Percentiles rank a stretch among this genome's conserved stretches.
Evolutionary conservation across 2,113 vertebrate genomes (phyloP).

Genomic region (Steatornis caripensis): DNA sequence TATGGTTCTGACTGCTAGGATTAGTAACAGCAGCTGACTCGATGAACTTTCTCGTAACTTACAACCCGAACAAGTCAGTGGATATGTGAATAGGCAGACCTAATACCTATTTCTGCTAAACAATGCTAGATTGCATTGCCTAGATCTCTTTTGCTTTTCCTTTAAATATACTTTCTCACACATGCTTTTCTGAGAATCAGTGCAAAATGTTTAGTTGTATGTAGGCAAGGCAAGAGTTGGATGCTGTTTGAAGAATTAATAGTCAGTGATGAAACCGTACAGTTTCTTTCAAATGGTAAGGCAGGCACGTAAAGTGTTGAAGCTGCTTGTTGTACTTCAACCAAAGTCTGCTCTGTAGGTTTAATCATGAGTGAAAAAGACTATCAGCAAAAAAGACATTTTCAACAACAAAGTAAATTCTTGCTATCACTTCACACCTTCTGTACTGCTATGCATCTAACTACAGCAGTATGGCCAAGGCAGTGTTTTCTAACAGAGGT

Average conservation of each 20-base stretch:
- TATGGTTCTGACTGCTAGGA: neutral
- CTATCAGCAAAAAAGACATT: neutral
- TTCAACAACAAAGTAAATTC: neutral
- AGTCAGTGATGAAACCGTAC: neutral
- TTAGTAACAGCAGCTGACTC: neutral
- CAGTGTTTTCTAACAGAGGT: neutral
- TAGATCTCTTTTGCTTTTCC: neutral
- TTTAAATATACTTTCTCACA: neutral
- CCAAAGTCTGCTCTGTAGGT: no score
- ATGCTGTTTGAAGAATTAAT: neutral
- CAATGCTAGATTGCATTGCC: neutral
- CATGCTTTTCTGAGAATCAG: neutral
- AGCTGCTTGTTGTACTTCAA: accelerated
- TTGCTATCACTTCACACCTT: neutral
- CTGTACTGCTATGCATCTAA: neutral
- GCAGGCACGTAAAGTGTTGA: neutral
- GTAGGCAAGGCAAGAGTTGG: neutral
- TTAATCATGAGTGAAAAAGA: no score
- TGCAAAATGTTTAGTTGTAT: neutral
- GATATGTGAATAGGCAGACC: neutral
- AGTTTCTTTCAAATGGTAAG: neutral
- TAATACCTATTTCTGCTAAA: neutral
- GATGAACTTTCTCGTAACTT: neutral
- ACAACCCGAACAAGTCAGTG: neutral
- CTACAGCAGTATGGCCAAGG: neutral